phyloP scores from a whole-genome alignment of 2,113 vertebrate species.

The Lepisosteus oculatus region DNA sequence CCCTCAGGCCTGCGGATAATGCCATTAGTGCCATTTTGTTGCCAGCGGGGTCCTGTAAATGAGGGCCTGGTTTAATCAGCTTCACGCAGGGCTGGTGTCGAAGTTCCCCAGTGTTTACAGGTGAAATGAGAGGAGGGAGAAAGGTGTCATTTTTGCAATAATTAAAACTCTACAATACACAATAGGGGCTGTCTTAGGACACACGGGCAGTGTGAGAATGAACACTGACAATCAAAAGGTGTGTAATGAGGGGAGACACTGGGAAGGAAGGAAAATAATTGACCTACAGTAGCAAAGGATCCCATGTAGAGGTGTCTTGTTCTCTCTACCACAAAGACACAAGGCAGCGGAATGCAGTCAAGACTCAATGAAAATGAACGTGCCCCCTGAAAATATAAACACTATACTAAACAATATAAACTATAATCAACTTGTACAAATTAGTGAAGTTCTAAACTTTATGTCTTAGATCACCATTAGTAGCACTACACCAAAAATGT shows the following conservation, averaged over 20 bases:
- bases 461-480: too few relatives aligned
- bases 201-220: slow-evolving; percentile 41
- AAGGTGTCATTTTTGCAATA: slow-evolving; percentile 66
- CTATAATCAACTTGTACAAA: too few relatives aligned
- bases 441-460: too few relatives aligned
- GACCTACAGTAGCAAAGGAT: slow-evolving; percentile 38
- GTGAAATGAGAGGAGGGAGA: slow-evolving; percentile 75
- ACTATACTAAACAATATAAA: too few relatives aligned
- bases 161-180: slow-evolving; percentile 63
- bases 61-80: slow-evolving; percentile 75
- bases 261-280: slow-evolving; percentile 54
- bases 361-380: too few relatives aligned
- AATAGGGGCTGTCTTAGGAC: slow-evolving; percentile 55
- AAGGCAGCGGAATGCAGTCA: too few relatives aligned
- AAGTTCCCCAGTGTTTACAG: slow-evolving; percentile 74
- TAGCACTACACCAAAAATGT: too few relatives aligned
- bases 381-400: too few relatives aligned
- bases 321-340: too few relatives aligned
- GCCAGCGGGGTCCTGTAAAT: slow-evolving; percentile 75
- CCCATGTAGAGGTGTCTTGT: slow-evolving; percentile 47
- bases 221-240: slow-evolving; percentile 59
- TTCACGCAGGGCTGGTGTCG: slow-evolving; percentile 72
- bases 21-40: slow-evolving; percentile 75
- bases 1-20: slow-evolving; percentile 67
- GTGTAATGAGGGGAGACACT: slow-evolving; percentile 27